Evolutionary conservation across 1,140 invertebrate species (phyloP), one percentile per base, ranked within the genome.

Genomic region (Cardiocondyla obscurior): DNA sequence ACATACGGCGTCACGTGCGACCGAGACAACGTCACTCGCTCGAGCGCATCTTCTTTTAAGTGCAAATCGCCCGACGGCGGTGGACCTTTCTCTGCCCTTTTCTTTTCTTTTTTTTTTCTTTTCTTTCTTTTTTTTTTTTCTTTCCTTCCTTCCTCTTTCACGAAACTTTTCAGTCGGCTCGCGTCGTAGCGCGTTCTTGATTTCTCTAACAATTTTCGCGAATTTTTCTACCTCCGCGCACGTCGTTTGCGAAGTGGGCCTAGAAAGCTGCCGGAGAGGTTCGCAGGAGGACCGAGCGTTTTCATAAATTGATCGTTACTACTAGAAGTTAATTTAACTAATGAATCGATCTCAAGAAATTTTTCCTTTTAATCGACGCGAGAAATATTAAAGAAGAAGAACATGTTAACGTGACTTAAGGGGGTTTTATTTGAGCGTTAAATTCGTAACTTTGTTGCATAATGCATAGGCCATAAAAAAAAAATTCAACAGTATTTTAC

Each of bases 41-140:
- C 62, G 74, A 79, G 25, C 30, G 62, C 74, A 53, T 69, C 36
- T 79, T 69, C 62, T 79, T 79, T n/a, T 53, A 49, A 79, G 74
- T 39, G 46, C 36, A 79, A 79, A 79, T 79, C 62, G 74, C 22
- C 62, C 55, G 46, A 22, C 62, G 62, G n/a, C n/a, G 33, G 62
- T 16, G 3, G 6, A 28, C 36, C 39, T 25, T 58, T 6, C n/a
- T 14, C n/a, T 33, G 33, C 42, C n/a, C 14, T 19, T 14, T 2
- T 8, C 4, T 25, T 19, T 58, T n/a, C n/a, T n/a, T n/a, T n/a
- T n/a, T n/a, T n/a, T n/a, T n/a, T 39, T 72, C 4, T 5, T 53
- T 19, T 36, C 28, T 51, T 39, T 72, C 4, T 5, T 53, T 25
- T 58, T 6, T 10, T 14, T n/a, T 33, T n/a, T 62, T 6, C 14